Percentiles rank a stretch among this genome's conserved stretches.
These are phyloP conservation scores for Agrilus biguttatus DNA, from an alignment of 2,888 invertebrate genomes.

Conservation along the genomic window DNA sequence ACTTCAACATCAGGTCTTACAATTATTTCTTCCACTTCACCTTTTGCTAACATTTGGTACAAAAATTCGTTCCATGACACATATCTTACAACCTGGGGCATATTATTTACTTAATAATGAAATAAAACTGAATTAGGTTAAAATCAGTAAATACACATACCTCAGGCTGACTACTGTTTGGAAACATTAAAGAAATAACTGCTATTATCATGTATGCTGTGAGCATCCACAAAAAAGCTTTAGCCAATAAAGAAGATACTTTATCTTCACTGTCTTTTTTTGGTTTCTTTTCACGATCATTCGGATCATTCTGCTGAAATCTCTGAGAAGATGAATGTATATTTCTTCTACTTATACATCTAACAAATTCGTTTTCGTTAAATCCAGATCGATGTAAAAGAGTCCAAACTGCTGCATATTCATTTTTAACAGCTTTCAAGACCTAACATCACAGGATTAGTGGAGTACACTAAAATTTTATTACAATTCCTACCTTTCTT, in stretches of 20 bases:
- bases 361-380: conserved; percentile 23
- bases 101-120: conserved; percentile 7
- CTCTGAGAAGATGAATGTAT: conserved; percentile 18
- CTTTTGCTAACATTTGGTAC: conserved; percentile 84
- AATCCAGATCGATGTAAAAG: conserved; percentile 39
- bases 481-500: too few species aligned
- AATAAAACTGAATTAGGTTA: not conserved
- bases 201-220: conserved; percentile 61
- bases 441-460: conserved; percentile 13
- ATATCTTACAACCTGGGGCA: conserved; percentile 45
- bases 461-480: too few species aligned
- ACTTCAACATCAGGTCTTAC: conserved; percentile 74
- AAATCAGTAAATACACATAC: conserved; percentile 26
- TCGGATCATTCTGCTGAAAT: conserved; percentile 11
- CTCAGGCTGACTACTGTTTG: conserved; percentile 59
- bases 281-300: conserved; percentile 17
- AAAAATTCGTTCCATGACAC: conserved; percentile 96
- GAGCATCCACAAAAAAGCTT: conserved; percentile 67
- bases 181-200: conserved; percentile 56
- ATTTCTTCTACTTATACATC: conserved; percentile 14
- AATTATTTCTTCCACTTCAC: conserved; percentile 81
- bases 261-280: conserved; percentile 45
- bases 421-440: conserved; percentile 23
- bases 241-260: conserved; percentile 54
- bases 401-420: conserved; percentile 42